Conservation (phyloP, 2,113 vertebrate genomes). For the Psammodynastes pulverulentus region DNA sequence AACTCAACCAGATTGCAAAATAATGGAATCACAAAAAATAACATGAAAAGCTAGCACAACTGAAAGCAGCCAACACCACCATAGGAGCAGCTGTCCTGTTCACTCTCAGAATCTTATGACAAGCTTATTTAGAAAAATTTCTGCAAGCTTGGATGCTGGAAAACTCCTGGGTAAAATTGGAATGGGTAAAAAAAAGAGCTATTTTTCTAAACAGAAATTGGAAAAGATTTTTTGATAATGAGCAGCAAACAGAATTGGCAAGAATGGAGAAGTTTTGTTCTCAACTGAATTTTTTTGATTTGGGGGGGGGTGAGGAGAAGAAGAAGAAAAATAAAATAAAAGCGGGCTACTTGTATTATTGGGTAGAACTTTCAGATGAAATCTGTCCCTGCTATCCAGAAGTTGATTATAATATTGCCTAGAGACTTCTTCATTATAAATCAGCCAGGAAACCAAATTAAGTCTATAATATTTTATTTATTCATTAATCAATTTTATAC, state of each 20-base stretch:
- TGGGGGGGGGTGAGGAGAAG: too few species aligned
- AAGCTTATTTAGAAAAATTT: not conserved
- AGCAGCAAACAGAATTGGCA: not conserved
- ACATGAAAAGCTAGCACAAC: not conserved
- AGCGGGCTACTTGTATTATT: not conserved
- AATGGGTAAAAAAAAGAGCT: not conserved
- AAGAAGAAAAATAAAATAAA: not conserved
- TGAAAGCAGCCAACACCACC: not conserved
- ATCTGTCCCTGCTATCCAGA: not conserved
- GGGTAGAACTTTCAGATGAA: not conserved
- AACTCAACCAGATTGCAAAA: not conserved
- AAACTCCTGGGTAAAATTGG: not conserved
- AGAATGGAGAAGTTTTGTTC: not conserved
- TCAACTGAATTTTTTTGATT: not conserved
- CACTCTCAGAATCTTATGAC: not conserved
- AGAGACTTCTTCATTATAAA: not conserved
- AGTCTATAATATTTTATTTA: not conserved
- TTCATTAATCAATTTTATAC: not conserved
- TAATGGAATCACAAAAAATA: not conserved
- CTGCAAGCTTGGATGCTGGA: not conserved
- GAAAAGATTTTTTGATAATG: not conserved
- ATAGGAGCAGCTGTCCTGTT: not conserved
- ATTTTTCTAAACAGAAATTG: not conserved
- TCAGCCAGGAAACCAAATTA: not conserved
- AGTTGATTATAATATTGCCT: not conserved